Evolutionary conservation across 2,888 invertebrate species (phyloP).

Genomic region (Melanchra persicariae): DNA sequence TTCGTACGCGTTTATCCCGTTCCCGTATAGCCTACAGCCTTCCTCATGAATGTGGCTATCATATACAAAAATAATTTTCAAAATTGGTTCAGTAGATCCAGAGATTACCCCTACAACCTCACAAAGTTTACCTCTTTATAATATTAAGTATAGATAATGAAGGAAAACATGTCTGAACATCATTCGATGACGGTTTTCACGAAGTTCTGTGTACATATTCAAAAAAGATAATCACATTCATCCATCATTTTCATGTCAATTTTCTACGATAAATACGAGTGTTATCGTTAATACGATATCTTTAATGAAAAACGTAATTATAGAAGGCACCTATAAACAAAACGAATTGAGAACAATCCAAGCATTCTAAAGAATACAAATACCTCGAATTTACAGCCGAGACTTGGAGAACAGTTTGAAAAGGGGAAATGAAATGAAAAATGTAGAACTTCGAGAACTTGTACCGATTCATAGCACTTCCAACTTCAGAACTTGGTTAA

Average conservation of each 20-base stretch:
- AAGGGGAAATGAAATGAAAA: slow-evolving; percentile 62
- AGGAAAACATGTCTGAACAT: background rate
- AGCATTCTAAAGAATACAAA: slow-evolving; percentile 36
- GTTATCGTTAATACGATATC: slow-evolving; percentile 26
- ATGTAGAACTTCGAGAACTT: slow-evolving; percentile 47
- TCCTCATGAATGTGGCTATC: no score
- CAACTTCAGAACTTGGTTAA: slow-evolving; percentile 30
- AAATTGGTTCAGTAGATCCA: no score
- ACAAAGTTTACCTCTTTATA: no score
- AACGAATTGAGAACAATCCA: slow-evolving; percentile 22
- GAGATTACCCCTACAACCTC: no score
- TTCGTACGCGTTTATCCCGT: no score
- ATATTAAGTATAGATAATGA: no score
- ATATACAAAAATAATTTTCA: no score
- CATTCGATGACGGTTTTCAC: background rate
- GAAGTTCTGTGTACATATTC: background rate
- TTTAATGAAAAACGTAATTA: slow-evolving; percentile 7
- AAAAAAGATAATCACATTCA: slow-evolving; percentile 22
- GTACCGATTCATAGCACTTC: slow-evolving; percentile 51
- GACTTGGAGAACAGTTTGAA: slow-evolving; percentile 32
- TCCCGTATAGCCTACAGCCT: no score
- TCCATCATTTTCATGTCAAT: slow-evolving; percentile 50
- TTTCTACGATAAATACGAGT: slow-evolving; percentile 23
- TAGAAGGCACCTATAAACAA: slow-evolving; percentile 25
- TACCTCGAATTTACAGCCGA: slow-evolving; percentile 22